Percentiles rank a stretch among this genome's conserved stretches.
phyloP scores from a whole-genome alignment of 1,140 invertebrate species.

The Bombus impatiens region DNA sequence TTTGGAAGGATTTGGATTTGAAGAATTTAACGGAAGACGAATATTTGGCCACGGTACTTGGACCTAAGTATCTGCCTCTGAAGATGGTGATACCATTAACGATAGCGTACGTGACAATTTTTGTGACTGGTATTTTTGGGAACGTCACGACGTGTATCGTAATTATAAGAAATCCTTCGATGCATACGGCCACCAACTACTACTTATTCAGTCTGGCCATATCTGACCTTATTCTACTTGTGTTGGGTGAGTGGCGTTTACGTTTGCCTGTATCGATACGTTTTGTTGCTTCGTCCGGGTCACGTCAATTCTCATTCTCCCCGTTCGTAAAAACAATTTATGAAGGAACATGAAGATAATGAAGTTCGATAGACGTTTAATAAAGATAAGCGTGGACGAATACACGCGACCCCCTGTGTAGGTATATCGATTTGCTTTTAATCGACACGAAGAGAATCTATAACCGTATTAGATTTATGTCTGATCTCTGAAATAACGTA shows the following conservation, averaged over 20 bases:
- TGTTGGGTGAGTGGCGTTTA: constrained; percentile 85
- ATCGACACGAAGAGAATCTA: background rate
- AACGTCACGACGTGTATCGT: constrained; percentile 95
- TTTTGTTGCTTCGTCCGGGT: too few relatives aligned
- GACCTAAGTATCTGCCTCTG: constrained; percentile 79
- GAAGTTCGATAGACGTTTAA: background rate
- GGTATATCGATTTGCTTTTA: background rate
- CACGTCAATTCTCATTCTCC: background rate
- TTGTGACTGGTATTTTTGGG: constrained; percentile 92
- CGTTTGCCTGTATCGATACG: background rate
- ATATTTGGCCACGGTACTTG: constrained; percentile 76
- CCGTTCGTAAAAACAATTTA: background rate
- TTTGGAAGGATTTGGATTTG: constrained; percentile 57
- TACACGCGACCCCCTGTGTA: background rate
- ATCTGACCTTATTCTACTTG: constrained; percentile 88
- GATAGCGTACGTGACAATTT: constrained; percentile 90
- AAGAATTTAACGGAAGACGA: constrained; percentile 75
- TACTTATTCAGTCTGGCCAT: constrained; percentile 95
- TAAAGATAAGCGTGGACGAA: constrained; percentile 15
- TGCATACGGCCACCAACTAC: constrained; percentile 95
- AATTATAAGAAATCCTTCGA: constrained; percentile 90
- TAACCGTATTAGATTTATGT: constrained; percentile 1
- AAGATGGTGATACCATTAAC: constrained; percentile 85
- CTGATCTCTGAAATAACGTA: background rate
- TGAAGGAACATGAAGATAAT: background rate